Evolutionary conservation across 92 coral and sea anemone genomes (phyloP).

Genomic region (Actinernus sp.): DNA sequence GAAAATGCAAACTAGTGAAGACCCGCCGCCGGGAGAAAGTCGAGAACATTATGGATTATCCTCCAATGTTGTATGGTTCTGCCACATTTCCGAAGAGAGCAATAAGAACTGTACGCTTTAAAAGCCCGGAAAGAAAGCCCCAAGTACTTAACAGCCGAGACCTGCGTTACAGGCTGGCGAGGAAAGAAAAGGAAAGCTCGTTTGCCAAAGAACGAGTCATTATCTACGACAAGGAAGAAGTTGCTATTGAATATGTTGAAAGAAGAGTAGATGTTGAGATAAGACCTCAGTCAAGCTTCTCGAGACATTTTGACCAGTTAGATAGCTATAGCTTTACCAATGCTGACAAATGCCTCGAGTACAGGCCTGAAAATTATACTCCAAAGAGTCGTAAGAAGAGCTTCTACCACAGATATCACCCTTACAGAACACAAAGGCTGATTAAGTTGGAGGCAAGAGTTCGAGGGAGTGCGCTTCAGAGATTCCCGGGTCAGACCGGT

Average conservation of each 20-base stretch:
- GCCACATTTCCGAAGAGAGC: slow-evolving; percentile 32
- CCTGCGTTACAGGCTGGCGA: not conserved
- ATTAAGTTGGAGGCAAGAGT: not conserved
- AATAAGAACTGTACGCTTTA: not conserved
- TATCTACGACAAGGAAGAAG: not conserved
- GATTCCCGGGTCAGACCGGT: no score
- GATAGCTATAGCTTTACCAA: not conserved
- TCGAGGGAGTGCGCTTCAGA: not conserved
- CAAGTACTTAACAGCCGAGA: not conserved
- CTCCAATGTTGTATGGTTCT: slow-evolving; percentile 79
- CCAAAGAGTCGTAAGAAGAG: not conserved
- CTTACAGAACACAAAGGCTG: not conserved
- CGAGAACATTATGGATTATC: slow-evolving; percentile 77
- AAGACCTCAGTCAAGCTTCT: not conserved
- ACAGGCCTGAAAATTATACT: not conserved
- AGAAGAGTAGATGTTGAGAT: not conserved
- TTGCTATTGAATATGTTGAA: not conserved
- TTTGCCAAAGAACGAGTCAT: not conserved
- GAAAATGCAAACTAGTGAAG: slow-evolving; percentile 70
- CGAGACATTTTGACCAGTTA: not conserved
- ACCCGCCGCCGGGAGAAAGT: slow-evolving; percentile 81
- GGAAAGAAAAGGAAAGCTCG: not conserved
- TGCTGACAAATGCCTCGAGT: not conserved
- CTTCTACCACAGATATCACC: not conserved
- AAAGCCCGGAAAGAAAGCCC: not conserved